Percentiles rank a stretch among this genome's conserved stretches.
phyloP scores from a whole-genome alignment of 1,140 invertebrate species.

The Vanessa atalanta region DNA sequence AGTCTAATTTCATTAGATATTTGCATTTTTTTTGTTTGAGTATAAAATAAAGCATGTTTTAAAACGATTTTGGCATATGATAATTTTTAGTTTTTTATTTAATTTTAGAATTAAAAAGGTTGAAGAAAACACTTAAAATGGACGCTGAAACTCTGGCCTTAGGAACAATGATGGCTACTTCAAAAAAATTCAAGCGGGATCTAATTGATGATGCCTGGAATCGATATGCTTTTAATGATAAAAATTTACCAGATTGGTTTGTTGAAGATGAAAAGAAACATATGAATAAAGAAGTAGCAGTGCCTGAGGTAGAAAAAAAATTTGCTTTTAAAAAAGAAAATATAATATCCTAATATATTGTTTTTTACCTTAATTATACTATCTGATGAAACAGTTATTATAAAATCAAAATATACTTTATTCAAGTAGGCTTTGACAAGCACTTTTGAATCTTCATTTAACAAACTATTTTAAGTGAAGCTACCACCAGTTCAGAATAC shows the following conservation, averaged over 20 bases:
- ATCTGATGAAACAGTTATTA: too few species aligned
- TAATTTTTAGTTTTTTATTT: neutral
- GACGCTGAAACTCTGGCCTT: conserved; percentile 93
- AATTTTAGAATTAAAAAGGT: conserved; percentile 65
- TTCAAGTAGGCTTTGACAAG: too few species aligned
- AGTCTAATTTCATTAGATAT: neutral
- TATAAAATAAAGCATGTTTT: too few species aligned
- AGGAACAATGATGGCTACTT: conserved; percentile 91
- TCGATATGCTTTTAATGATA: conserved; percentile 93
- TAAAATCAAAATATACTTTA: too few species aligned
- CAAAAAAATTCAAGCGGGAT: conserved; percentile 92
- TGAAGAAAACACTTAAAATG: conserved; percentile 87
- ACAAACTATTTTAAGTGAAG: too few species aligned
- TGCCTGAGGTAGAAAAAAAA: conserved; percentile 84
- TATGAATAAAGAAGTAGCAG: conserved; percentile 88
- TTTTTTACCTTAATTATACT: too few species aligned
- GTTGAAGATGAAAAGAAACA: conserved; percentile 95
- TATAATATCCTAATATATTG: too few species aligned
- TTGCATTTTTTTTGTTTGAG: neutral
- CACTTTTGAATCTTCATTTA: too few species aligned
- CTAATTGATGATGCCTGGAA: conserved; percentile 95
- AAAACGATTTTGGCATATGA: too few species aligned
- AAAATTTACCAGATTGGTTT: conserved; percentile 98
- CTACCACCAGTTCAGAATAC: too few species aligned
- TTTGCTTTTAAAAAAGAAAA: neutral